Base-by-base conservation (phyloP, 2,888 invertebrate genomes). In the Lycaena phlaeas region DNA sequence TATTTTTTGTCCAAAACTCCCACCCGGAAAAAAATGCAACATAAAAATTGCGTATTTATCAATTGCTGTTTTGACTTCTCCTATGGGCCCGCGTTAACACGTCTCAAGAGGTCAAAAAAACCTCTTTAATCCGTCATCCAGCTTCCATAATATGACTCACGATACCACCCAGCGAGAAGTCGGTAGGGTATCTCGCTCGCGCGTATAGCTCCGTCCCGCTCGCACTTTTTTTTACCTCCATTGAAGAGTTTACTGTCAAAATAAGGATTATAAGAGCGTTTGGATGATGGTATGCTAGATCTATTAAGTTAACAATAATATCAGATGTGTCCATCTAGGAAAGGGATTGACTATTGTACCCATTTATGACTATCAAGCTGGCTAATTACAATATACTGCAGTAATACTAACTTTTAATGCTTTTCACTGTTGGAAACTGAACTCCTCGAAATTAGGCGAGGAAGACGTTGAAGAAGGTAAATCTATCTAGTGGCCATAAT, bases 171-270 rank as follows among this genome's bases (percentile, higher is more conserved):
- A 84, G 57, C 36, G 51, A 63, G 76, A 52, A 41, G 45, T 30
- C 7, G 42, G 51, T 42, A 18, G 7, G 11, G 54, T 31, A 1
- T 67, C 68, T 52, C 66, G 34, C 25, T 69, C 59, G 5, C n/a
- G 5, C 53, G 46, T 61, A 70, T 63, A 56, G 52, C 53, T 15
- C 18, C 41, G 53, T 76, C 70, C 46, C 61, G 27, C 45, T 68
- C 56, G 27, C 39, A 14, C 54, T 57, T 69, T 75, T 77, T 76
- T 76, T 67, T 67, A 56, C 57, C 61, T 68, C 64, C 74, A 78
- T 78, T 81, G 75, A 78, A 72, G 66, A 74, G 73, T 73, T 72
- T 67, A 74, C 78, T 82, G 82, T 84, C 82, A 84, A 84, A 84
- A 84, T 84, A 82, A 82, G 77, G 78, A 81, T 82, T 81, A 79